Percentiles rank a stretch among this genome's conserved stretches.
Evolutionary conservation across 2,888 invertebrate species (phyloP).

Genomic region (Thumatha senex): DNA sequence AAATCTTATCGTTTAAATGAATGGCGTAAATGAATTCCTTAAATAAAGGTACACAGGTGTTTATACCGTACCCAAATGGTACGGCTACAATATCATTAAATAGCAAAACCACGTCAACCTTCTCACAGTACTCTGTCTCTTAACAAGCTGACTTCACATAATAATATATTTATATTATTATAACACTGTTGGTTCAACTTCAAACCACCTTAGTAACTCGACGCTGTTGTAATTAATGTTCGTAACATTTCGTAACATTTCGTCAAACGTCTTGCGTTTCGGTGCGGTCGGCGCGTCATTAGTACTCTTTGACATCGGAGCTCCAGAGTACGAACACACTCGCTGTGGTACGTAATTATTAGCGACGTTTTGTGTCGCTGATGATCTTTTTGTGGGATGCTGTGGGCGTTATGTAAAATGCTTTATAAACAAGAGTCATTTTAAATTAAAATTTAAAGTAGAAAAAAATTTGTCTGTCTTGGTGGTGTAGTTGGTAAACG

Average conservation of each 20-base stretch:
- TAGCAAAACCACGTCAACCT: too few relatives aligned
- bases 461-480: too few relatives aligned
- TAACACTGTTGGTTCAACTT: not conserved
- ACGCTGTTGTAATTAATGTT: conserved; percentile 21
- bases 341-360: conserved; percentile 19
- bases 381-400: not conserved
- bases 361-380: not conserved
- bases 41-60: too few relatives aligned
- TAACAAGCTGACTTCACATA: not conserved
- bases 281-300: conserved; percentile 14
- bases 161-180: not conserved
- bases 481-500: too few relatives aligned
- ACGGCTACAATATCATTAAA: too few relatives aligned
- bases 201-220: not conserved
- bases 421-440: too few relatives aligned
- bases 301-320: conserved; percentile 14
- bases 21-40: not conserved
- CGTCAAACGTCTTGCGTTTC: conserved; percentile 31
- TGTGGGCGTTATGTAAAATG: not conserved
- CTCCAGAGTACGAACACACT: not conserved
- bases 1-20: not conserved
- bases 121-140: too few relatives aligned
- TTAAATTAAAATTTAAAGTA: too few relatives aligned
- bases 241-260: conserved; percentile 11
- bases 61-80: too few relatives aligned